These are phyloP conservation scores for Helleia helle DNA, from an alignment of 2,888 invertebrate genomes.

Conservation along the genomic window DNA sequence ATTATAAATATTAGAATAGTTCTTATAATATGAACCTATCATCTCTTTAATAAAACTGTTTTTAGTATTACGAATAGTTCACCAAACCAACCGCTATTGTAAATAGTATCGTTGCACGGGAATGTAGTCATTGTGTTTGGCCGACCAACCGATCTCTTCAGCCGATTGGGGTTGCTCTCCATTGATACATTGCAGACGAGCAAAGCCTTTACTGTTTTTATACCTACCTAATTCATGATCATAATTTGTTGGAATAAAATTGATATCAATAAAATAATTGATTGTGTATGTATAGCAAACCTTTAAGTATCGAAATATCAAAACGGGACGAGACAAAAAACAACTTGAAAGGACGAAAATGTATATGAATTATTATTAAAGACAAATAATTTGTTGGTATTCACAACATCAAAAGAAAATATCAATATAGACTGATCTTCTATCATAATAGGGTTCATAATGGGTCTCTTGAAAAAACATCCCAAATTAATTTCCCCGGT, in stretches of 20 bases:
- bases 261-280: too few relatives aligned
- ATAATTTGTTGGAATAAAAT: too few relatives aligned
- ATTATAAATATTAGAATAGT: too few relatives aligned
- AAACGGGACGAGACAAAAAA: too few relatives aligned
- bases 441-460: constrained; percentile 34
- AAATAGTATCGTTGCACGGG: constrained; percentile 15
- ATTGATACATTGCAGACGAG: constrained; percentile 9
- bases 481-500: constrained; percentile 64
- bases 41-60: too few relatives aligned
- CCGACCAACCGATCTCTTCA: constrained; percentile 18
- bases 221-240: too few relatives aligned
- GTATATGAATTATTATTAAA: constrained; percentile 40
- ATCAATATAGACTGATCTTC: constrained; percentile 42
- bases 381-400: constrained; percentile 49
- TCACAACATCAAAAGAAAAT: constrained; percentile 49
- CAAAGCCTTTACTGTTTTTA: constrained; percentile 5
- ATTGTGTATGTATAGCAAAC: too few relatives aligned
- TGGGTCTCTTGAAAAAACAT: constrained; percentile 34
- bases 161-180: constrained; percentile 16
- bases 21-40: too few relatives aligned
- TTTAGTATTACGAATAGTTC: constrained; percentile 1
- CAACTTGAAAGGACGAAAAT: constrained; percentile 3
- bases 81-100: constrained; percentile 13
- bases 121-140: constrained; percentile 18
- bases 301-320: too few relatives aligned